Evolutionary conservation across 2,113 vertebrate genomes (phyloP), one percentile per base, ranked within the genome.

Genomic region (Rhea pennata): DNA sequence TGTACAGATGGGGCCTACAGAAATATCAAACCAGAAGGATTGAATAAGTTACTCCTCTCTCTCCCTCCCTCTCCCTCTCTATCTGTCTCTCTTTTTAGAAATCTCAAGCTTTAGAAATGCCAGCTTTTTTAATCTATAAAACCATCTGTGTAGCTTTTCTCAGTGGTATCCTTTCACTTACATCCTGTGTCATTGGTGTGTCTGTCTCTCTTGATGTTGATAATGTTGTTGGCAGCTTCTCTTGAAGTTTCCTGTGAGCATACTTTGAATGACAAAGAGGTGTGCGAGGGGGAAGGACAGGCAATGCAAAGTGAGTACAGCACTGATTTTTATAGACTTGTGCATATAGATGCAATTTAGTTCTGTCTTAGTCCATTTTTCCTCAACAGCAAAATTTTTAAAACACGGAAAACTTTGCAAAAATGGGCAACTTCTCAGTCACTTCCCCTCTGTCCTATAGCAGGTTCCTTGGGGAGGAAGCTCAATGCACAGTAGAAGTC

Each of bases 81-180:
- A 29, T 88, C 40, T 91, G 22, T 79, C 22, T 88, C 91, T 80
- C 64, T 50, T 93, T 90, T 88, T 70, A 90, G 88, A 88, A 86
- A 71, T 42, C 15, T 66, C 44, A 22, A 90, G 93, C 72, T 96
- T 91, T 88, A 95, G 75, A 95, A 94, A 95, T 88, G 82, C 39
- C 77, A 91, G 70, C 3, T 71, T 93, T 94, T 95, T 94, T 90
- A 85, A 88, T 90, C 92, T 91, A 42, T 61, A 86, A 83, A 95
- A 91, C 91, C 82, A 95, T 92, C 82, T 94, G 78, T 84, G 53
- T 87, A 85, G 87, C 61, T 95, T 93, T 85, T 96, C 87, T 94
- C 87, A 74, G 87, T 65, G 31, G 82, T 72, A 90, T 67, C 78
- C 91, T 95, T 90, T 90, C 78, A 29, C 75, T 95, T 69, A 22